Conservation (phyloP, 2,113 vertebrate genomes). For the Desmodus rotundus region DNA sequence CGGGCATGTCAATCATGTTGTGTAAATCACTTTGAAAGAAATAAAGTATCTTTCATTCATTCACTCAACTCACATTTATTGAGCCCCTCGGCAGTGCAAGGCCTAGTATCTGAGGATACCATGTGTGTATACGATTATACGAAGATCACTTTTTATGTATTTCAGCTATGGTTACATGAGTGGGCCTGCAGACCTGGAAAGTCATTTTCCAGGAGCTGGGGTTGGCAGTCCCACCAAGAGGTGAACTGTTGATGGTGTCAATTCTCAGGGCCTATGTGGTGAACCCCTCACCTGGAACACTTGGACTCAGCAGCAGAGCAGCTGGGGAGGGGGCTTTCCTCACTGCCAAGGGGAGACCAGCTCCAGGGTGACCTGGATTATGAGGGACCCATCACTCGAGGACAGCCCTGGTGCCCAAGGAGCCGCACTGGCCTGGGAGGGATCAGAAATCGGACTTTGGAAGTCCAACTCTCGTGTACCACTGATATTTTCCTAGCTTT, state of each 20-base stretch:
- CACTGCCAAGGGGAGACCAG: neutral
- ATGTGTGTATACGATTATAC: neutral
- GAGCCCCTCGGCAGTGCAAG: neutral
- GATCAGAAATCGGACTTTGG: neutral
- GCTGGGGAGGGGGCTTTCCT: too few species aligned
- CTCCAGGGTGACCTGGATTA: neutral
- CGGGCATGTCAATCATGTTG: neutral
- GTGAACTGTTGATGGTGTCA: neutral
- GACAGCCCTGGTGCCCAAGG: rapidly evolving
- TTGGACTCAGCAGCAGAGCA: neutral
- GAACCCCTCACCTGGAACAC: neutral
- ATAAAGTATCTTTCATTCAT: neutral
- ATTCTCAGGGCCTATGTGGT: neutral
- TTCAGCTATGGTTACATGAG: neutral
- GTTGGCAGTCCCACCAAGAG: neutral
- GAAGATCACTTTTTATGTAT: neutral
- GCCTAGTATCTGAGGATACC: neutral
- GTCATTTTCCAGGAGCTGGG: neutral
- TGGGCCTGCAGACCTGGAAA: neutral
- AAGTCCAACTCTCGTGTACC: neutral
- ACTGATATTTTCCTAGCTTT: neutral
- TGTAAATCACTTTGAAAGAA: neutral
- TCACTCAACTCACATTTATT: neutral
- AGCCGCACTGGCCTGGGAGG: rapidly evolving
- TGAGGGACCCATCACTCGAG: rapidly evolving